phyloP scores from a whole-genome alignment of 1,140 invertebrate genomes.

The Papilio xuthus region DNA sequence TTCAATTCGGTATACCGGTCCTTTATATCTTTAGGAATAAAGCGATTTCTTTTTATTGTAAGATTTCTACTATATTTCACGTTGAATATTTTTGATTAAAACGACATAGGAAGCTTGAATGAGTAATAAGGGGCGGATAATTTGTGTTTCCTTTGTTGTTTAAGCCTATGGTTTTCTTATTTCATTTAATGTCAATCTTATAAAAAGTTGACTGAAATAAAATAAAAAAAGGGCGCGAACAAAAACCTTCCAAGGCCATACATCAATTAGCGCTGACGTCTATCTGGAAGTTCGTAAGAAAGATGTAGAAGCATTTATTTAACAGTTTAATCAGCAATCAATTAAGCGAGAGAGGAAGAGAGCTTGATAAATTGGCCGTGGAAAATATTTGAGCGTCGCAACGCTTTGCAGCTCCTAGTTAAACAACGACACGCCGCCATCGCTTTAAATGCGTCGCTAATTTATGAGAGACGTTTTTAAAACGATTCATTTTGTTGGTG shows the following conservation, averaged over 20 bases:
- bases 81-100: neutral
- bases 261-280: slow-evolving; percentile 31
- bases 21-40: slow-evolving; percentile 21
- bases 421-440: slow-evolving; percentile 62
- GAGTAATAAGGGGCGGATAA: neutral
- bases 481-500: slow-evolving; percentile 43
- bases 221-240: neutral
- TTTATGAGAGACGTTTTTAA: slow-evolving; percentile 53
- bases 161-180: neutral
- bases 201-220: neutral
- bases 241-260: slow-evolving; percentile 25
- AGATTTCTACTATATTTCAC: slow-evolving; percentile 17
- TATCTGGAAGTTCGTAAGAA: slow-evolving; percentile 17
- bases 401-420: slow-evolving; percentile 48
- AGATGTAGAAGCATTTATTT: slow-evolving; percentile 63
- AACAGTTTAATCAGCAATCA: slow-evolving; percentile 70
- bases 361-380: slow-evolving; percentile 69
- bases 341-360: slow-evolving; percentile 51
- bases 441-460: slow-evolving; percentile 55
- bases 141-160: neutral
- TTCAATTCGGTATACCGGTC: slow-evolving; percentile 29
- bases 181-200: neutral
- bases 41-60: neutral
- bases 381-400: slow-evolving; percentile 64
- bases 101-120: neutral